phyloP scores from a whole-genome alignment of 2,113 vertebrate genomes.

The Hepsetus odoe region DNA sequence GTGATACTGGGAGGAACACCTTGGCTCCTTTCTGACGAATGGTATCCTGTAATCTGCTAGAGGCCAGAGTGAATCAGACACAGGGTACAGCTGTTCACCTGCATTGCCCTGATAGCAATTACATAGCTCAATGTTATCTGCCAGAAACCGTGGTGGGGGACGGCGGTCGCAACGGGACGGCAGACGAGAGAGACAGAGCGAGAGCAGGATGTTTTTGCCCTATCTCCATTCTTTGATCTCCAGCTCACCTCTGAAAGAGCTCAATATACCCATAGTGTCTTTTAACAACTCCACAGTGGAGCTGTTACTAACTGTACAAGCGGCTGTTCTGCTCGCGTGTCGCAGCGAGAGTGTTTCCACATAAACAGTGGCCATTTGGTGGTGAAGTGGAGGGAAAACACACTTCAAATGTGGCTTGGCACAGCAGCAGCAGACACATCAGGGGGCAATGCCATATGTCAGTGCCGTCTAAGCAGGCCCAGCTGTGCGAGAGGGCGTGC shows the following conservation, averaged over 20 bases:
- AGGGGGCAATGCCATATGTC: conserved; percentile 41
- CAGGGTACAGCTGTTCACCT: conserved; percentile 9
- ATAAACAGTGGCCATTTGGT: conserved; percentile 30
- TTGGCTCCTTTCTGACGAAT: background rate
- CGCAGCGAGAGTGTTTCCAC: background rate
- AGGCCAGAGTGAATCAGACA: conserved; percentile 16
- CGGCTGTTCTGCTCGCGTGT: background rate
- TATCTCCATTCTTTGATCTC: conserved; percentile 1
- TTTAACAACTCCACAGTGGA: conserved; percentile 14
- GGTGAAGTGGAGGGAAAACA: background rate
- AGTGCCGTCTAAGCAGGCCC: conserved; percentile 24
- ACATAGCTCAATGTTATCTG: conserved; percentile 45
- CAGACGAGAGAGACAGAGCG: conserved; percentile 2
- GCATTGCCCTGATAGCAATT: conserved; percentile 43
- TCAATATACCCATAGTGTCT: background rate
- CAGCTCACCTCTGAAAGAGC: background rate
- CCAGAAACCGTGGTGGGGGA: conserved; percentile 17
- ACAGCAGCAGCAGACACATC: conserved; percentile 8
- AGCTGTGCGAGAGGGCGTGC: conserved; percentile 35
- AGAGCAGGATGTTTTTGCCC: background rate
- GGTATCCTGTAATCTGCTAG: conserved; percentile 22
- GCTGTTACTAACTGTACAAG: background rate
- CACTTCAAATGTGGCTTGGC: conserved; percentile 18
- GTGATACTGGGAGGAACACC: background rate
- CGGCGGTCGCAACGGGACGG: conserved; percentile 3